phyloP scores from a whole-genome alignment of 2,888 invertebrate species.

The Nymphalis polychloros region DNA sequence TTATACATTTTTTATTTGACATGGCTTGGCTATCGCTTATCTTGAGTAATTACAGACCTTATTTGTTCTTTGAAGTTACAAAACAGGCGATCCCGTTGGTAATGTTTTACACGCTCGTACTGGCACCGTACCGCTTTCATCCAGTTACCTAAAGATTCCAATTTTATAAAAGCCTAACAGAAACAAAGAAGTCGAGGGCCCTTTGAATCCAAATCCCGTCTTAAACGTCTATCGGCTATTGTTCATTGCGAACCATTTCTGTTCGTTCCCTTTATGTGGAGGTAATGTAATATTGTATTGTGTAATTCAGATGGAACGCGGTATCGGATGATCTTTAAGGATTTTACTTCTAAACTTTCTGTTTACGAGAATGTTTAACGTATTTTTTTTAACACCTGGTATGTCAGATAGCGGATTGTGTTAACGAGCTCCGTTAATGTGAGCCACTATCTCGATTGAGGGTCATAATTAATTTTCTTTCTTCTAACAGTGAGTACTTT shows the following conservation, averaged over 20 bases:
- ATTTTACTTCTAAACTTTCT: background rate
- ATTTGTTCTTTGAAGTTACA: background rate
- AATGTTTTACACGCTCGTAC: conserved; percentile 25
- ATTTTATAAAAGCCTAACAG: conserved; percentile 64
- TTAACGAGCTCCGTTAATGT: background rate
- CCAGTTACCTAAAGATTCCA: conserved; percentile 63
- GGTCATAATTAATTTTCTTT: too few relatives aligned
- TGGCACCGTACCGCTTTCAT: conserved; percentile 46
- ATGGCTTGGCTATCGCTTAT: too few relatives aligned
- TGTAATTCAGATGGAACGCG: conserved; percentile 52
- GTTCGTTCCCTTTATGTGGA: conserved; percentile 49
- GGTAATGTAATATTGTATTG: conserved; percentile 76
- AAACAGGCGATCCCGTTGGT: background rate
- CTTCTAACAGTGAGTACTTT: too few relatives aligned
- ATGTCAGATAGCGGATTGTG: background rate
- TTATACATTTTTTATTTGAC: background rate
- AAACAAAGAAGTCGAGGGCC: conserved; percentile 67
- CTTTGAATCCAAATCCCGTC: conserved; percentile 76
- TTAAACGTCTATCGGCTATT: conserved; percentile 73
- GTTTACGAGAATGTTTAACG: conserved; percentile 26
- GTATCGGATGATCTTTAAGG: conserved; percentile 60
- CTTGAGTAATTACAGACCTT: background rate
- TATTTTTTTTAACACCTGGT: conserved; percentile 38
- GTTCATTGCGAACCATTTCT: conserved; percentile 61
- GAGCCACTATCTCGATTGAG: too few relatives aligned